Percentiles rank a stretch among this genome's conserved stretches.
These are phyloP conservation scores for Chrysoperla carnea DNA, from an alignment of 1,140 invertebrate species.

Conservation along the genomic window DNA sequence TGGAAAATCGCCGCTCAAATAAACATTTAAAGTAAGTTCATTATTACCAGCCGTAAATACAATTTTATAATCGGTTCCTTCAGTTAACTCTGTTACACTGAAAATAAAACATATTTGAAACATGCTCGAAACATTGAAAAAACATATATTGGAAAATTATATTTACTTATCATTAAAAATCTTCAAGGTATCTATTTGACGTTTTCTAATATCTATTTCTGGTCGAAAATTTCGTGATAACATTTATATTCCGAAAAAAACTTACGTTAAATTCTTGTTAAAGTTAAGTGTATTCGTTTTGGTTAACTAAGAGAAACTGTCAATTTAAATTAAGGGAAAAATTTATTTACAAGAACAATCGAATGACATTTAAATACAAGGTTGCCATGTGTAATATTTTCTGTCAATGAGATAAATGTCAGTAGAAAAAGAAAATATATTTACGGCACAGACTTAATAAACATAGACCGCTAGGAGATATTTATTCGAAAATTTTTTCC, in stretches of 20 bases:
- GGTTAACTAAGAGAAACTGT: too few species aligned
- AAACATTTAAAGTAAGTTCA: slow-evolving; percentile 41
- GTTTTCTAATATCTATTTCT: slow-evolving; percentile 23
- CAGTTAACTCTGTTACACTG: slow-evolving; percentile 48
- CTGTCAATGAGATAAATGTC: too few species aligned
- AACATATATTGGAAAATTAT: not conserved
- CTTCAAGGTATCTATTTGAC: slow-evolving; percentile 54
- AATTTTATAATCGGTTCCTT: slow-evolving; percentile 51
- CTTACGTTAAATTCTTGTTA: too few species aligned
- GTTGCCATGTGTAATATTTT: too few species aligned
- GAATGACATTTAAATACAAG: too few species aligned
- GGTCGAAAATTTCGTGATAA: slow-evolving; percentile 11
- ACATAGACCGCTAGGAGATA: too few species aligned
- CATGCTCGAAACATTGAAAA: slow-evolving; percentile 3
- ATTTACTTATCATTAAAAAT: slow-evolving; percentile 40
- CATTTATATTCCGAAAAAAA: slow-evolving; percentile 4
- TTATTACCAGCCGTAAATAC: slow-evolving; percentile 41
- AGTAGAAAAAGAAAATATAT: too few species aligned
- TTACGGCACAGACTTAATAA: too few species aligned
- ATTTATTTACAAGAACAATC: too few species aligned
- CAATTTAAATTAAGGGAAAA: too few species aligned
- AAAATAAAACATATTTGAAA: slow-evolving; percentile 10
- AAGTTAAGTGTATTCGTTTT: too few species aligned
- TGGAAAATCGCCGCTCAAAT: slow-evolving; percentile 47
- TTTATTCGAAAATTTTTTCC: too few species aligned